Percentiles rank a stretch among this genome's conserved stretches.
phyloP scores from a whole-genome alignment of 2,888 invertebrate species.

The Pterostichus niger region DNA sequence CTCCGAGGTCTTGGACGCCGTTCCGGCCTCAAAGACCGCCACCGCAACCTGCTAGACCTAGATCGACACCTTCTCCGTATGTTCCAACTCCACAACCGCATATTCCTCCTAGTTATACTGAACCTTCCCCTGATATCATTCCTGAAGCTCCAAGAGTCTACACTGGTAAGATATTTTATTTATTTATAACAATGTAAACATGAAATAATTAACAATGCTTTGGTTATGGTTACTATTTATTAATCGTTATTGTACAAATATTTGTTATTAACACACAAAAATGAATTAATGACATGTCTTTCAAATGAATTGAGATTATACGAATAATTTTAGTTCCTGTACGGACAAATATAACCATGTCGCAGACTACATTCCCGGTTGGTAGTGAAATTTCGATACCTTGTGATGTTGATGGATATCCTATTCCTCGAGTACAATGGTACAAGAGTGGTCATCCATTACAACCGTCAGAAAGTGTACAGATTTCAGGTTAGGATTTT shows the following conservation, averaged over 20 bases:
- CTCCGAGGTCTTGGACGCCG: constrained; percentile 60
- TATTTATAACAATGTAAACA: background rate
- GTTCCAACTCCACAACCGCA: constrained; percentile 70
- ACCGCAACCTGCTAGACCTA: constrained; percentile 70
- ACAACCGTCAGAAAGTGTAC: constrained; percentile 79
- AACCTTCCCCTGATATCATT: constrained; percentile 66
- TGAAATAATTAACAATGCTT: constrained; percentile 5
- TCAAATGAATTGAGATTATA: too few relatives aligned
- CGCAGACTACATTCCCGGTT: constrained; percentile 80
- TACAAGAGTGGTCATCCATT: constrained; percentile 86
- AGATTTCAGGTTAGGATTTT: constrained; percentile 81
- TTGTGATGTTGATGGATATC: constrained; percentile 89
- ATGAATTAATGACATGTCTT: too few relatives aligned
- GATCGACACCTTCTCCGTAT: constrained; percentile 70
- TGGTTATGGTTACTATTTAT: constrained; percentile 13
- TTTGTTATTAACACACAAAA: too few relatives aligned
- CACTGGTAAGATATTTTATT: constrained; percentile 68
- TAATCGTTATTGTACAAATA: background rate
- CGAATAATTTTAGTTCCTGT: constrained; percentile 81
- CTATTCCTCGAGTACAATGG: constrained; percentile 89
- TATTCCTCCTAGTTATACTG: constrained; percentile 68
- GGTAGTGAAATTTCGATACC: constrained; percentile 85
- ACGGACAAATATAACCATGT: constrained; percentile 81
- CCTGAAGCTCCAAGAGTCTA: constrained; percentile 68
- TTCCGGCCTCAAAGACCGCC: constrained; percentile 70